Evolutionary conservation across 2,888 invertebrate genomes (phyloP), one percentile per base, ranked within the genome.

Genomic region (Tetheella fluctuosa): DNA sequence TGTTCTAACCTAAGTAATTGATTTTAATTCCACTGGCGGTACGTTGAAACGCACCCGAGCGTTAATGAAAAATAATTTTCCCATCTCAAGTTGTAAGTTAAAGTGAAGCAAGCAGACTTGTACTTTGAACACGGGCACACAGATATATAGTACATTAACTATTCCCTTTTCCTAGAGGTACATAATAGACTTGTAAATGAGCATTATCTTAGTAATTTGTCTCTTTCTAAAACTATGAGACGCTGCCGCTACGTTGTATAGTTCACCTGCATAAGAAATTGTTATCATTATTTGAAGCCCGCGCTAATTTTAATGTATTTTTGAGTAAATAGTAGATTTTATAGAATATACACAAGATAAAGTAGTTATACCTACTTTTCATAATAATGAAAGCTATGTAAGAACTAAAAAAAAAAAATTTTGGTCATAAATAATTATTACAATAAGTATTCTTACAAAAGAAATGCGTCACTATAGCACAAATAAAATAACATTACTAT

Each of bases 21-120:
- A 89, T 90, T 90, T 88, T 88, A 89, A 88, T 90, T 89, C 80
- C 74, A 71, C 79, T 78, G 74, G 82, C 81, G 80, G 85, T 84
- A 84, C 83, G 83, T 82, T 85, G 69, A 79, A 82, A 85, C 70
- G 83, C 85, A 86, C 75, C 82, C 69, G 70, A 88, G 86, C 86
- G 85, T 86, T 86, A 89, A 90, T 89, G 88, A 88, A 89, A 90
- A 90, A 89, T 89, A 86, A 88, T 89, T 90, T 88, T 81, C 81
- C 76, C 82, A 83, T 83, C 80, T 82, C 73, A 84, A 86, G 81
- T 85, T 83, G 81, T 77, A 84, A 84, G 83, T 83, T 85, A 76
- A 77, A 79, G 79, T 81, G 79, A 76, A 71, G 69, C 65, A 75
- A 77, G 75, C 69, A 72, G 62, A 68, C 60, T 59, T 57, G 60